Evolutionary conservation across 1,140 invertebrate genomes (phyloP).

Genomic region (Argopecten irradians): DNA sequence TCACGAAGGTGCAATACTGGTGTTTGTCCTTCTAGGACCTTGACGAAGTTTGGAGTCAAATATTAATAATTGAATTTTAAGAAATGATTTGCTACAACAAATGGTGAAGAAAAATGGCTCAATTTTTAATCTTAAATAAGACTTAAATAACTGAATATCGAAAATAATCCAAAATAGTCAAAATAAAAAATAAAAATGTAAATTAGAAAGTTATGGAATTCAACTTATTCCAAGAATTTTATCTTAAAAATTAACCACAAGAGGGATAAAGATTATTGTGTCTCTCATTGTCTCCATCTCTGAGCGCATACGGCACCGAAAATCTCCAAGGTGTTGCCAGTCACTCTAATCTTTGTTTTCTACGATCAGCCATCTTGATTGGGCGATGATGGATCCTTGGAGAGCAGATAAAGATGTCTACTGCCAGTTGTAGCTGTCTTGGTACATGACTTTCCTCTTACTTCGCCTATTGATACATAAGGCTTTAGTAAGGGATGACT

Average conservation of each 20-base stretch:
- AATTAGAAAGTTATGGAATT: neutral
- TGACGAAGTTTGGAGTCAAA: no score
- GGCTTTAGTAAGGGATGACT: neutral
- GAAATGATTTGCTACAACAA: no score
- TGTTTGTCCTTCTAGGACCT: no score
- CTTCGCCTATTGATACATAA: neutral
- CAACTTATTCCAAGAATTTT: neutral
- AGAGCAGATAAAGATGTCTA: neutral
- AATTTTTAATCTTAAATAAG: no score
- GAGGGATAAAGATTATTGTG: neutral
- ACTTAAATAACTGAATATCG: no score
- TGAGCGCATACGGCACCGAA: neutral
- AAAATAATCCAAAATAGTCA: no score
- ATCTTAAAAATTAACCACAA: neutral
- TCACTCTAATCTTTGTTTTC: neutral
- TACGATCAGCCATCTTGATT: conserved; percentile 3
- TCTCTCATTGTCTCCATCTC: no score
- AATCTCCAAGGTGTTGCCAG: neutral
- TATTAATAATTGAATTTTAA: no score
- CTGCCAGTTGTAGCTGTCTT: neutral
- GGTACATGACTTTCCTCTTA: neutral
- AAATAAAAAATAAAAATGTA: no score
- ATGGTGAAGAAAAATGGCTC: no score
- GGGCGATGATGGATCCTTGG: neutral
- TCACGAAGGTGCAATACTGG: no score